Percentiles rank a stretch among this genome's conserved stretches.
Evolutionary conservation across 1,140 invertebrate genomes (phyloP).

Genomic region (Eulimnadia texana): DNA sequence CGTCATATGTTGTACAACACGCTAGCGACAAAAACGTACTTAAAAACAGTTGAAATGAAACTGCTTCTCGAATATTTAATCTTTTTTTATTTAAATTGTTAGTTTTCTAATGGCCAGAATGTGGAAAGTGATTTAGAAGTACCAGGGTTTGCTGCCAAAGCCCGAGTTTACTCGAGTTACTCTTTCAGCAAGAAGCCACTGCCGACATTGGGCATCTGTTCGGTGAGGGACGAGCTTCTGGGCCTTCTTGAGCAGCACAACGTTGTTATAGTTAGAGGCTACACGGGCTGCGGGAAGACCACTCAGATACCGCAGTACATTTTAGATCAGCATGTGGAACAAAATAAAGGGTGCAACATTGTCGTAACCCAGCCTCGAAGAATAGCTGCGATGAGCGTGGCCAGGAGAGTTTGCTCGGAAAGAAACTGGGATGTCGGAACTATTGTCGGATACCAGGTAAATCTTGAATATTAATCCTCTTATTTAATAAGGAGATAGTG

Average conservation of each 20-base stretch:
- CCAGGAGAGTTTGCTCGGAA: slow-evolving; percentile 60
- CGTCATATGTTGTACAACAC: no score
- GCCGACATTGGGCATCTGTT: background rate
- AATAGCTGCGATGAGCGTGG: slow-evolving; percentile 68
- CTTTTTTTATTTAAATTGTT: no score
- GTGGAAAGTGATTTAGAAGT: no score
- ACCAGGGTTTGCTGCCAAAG: no score
- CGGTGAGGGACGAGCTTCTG: background rate
- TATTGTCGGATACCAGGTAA: slow-evolving; percentile 68
- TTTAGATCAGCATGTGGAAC: slow-evolving; percentile 48
- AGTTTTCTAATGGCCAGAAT: no score
- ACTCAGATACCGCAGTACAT: slow-evolving; percentile 82
- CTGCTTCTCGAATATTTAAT: no score
- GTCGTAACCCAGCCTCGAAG: slow-evolving; percentile 74
- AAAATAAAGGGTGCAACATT: slow-evolving; percentile 52
- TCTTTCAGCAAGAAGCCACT: background rate
- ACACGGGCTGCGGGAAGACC: slow-evolving; percentile 64
- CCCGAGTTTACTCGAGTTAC: background rate
- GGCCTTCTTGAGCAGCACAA: background rate
- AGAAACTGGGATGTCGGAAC: slow-evolving; percentile 55
- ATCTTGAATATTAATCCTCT: slow-evolving; percentile 17
- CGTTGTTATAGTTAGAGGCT: slow-evolving; percentile 64
- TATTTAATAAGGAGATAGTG: background rate
- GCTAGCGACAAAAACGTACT: no score
- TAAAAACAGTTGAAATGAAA: no score